phyloP scores from a whole-genome alignment of 2,888 invertebrate species.

The Drosophila meridionalis region DNA sequence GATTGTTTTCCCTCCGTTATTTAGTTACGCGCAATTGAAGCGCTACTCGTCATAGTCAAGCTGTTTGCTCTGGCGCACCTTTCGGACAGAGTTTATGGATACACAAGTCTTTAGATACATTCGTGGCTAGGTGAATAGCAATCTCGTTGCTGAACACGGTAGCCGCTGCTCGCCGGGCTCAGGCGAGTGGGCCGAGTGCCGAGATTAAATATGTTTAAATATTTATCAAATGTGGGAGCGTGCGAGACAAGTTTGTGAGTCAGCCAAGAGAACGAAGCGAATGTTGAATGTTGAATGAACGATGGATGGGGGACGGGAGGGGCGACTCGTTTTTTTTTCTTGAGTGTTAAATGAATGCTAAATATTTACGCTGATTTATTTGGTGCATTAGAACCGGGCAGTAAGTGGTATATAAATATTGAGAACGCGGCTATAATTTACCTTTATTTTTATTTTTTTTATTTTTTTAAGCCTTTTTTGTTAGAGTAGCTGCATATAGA shows the following conservation, averaged over 20 bases:
- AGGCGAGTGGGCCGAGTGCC: conserved; percentile 48
- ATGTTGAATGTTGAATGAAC: conserved; percentile 27
- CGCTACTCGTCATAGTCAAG: conserved; percentile 24
- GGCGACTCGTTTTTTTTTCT: conserved; percentile 25
- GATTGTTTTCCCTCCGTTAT: neutral
- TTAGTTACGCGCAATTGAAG: conserved; percentile 32
- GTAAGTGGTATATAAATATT: conserved; percentile 74
- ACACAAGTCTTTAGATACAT: conserved; percentile 40
- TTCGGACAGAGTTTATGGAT: conserved; percentile 24
- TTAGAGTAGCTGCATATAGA: conserved; percentile 35
- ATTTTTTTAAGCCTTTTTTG: neutral
- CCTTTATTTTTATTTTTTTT: conserved; percentile 13
- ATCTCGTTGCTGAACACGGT: conserved; percentile 66
- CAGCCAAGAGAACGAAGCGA: conserved; percentile 42
- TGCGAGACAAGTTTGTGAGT: conserved; percentile 75
- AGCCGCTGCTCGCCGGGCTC: conserved; percentile 48
- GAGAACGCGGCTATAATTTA: conserved; percentile 45
- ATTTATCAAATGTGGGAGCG: conserved; percentile 79
- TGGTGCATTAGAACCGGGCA: conserved; percentile 66
- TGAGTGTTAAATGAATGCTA: conserved; percentile 74
- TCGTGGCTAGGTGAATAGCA: conserved; percentile 45
- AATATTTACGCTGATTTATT: conserved; percentile 76
- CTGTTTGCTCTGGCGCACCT: conserved; percentile 64
- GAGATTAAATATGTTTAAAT: conserved; percentile 71
- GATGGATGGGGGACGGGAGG: neutral